These are phyloP conservation scores for Platypus cylindrus DNA, from an alignment of 2,888 invertebrate genomes.

Conservation along the genomic window DNA sequence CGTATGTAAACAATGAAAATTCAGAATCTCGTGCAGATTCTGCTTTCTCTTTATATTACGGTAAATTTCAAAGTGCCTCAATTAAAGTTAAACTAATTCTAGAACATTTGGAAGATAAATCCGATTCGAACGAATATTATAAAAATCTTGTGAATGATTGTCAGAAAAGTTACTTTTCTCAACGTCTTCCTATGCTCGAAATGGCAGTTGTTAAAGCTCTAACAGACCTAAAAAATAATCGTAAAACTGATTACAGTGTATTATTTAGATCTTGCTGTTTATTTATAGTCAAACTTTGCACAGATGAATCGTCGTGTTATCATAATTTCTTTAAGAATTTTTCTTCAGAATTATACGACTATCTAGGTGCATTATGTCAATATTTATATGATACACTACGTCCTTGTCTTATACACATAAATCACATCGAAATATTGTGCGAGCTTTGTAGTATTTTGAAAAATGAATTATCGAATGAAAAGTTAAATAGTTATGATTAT, in stretches of 20 bases:
- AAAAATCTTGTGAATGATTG: constrained; percentile 62
- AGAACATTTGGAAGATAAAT: constrained; percentile 66
- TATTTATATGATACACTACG: constrained; percentile 84
- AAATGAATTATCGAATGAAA: constrained; percentile 84
- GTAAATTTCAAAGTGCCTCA: constrained; percentile 89
- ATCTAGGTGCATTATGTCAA: constrained; percentile 60
- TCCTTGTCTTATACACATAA: constrained; percentile 90
- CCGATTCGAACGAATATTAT: constrained; percentile 62
- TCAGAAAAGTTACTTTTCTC: constrained; percentile 69
- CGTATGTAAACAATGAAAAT: constrained; percentile 5
- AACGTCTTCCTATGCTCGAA: constrained; percentile 52
- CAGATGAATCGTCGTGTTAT: constrained; percentile 88
- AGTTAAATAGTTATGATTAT: constrained; percentile 65
- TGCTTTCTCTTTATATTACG: constrained; percentile 78
- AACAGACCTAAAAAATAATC: constrained; percentile 47
- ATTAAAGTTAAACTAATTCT: constrained; percentile 72
- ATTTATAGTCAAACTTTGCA: constrained; percentile 82
- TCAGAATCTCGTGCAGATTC: constrained; percentile 37
- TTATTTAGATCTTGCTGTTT: constrained; percentile 78
- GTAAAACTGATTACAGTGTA: constrained; percentile 67
- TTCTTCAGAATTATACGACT: constrained; percentile 46
- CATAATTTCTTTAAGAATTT: constrained; percentile 74
- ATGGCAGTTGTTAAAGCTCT: constrained; percentile 60
- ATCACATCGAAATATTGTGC: constrained; percentile 92
- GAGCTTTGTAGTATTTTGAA: constrained; percentile 91